Evolutionary conservation across 2,888 invertebrate genomes (phyloP), one percentile per base, ranked within the genome.

Genomic region (Ectropis crepuscularia): DNA sequence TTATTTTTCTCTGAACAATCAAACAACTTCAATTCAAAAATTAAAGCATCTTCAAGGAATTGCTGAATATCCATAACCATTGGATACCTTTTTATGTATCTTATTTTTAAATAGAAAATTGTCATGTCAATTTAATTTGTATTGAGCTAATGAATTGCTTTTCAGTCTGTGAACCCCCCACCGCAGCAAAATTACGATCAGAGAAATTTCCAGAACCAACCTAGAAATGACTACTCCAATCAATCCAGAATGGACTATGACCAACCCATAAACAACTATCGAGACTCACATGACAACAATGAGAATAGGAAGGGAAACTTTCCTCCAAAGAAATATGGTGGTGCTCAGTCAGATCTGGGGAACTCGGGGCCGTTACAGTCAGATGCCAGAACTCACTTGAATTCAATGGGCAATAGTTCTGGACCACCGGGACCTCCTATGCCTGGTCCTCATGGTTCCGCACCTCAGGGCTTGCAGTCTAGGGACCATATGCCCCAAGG

Each of bases 181-280:
- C 67, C 68, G 6, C 75, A 72, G 41, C 68, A 64, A 28, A 65
- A 61, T 8, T 85, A 74, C 60, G 77, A 84, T 9, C 67, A 74
- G 36, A 72, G 75, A 41, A 72, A 63, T 36, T 83, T 76, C 61
- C 75, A 77, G 41, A 71, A 70, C 39, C 75, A 71, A 48, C 66
- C 71, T 9, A 73, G 77, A 49, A 79, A 77, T 72, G 80, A 81
- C 8, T 81, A 77, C 61, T 68, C 75, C 0, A 75, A 72, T 28
- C 74, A 75, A 66, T 61, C 70, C 5, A 67, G 72, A 41, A 70
- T 66, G 47, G 75, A 74, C 38, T 79, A 78, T 46, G 60, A 53
- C 7, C 62, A 16, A 8, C 55, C 57, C 0, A 41, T 42, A 6
- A 51, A 63, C 48, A 59, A 53, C 10, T 61, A 57, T 16, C 53